Base-by-base conservation (phyloP, 1,140 invertebrate genomes). In the Caenorhabditis briggsae region DNA sequence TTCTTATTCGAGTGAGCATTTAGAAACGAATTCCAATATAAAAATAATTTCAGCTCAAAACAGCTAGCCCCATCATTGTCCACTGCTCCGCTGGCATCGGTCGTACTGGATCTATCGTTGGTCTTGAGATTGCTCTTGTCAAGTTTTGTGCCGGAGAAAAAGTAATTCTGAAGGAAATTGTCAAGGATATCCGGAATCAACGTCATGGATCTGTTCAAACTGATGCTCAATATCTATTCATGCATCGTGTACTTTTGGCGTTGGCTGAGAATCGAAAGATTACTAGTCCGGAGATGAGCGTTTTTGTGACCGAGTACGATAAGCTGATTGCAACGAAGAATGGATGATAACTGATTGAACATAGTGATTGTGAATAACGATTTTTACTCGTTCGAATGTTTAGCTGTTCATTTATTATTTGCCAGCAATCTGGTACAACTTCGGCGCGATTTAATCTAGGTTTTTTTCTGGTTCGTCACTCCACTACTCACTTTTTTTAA, bases 71-170 rank as follows among this genome's bases (percentile, higher is more conserved):
- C 7, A 97, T 98, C 90, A 95, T 98, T 59, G 96, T 98, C 50
- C 97, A 98, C 92, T 98, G 97, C 93, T 97, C 96, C 91, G 97
- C 97, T 82, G 97, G 97, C 14, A 98, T 99, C 90, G 97, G 97
- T 70, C 94, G 97, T 90, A 98, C 97, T 93, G 97, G 97, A 8
- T 90, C 89, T 48, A 88, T 89, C 18, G 89, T 89, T 2, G 89
- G 89, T 11, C 58, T 89, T 2, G 86, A 89, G 18, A 86, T 89
- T 23, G 83, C 61, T 41, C 82, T 82, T 6, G 86, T 78, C 50
- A 74, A 59, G 58, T 87, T 89, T 11, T 46, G 85, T 20, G 82
- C 56, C 6, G 86, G 89, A 46, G 89, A 89, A 59, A 78, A 74
- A 41, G 58, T 88, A 18, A 41, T 58, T 55, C 85, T 89, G 89